A percentile compares a stretch with the other conserved stretches of the same genome.
Evolutionary conservation across 2,797 vertebrate genomes (phyloP).

Genomic region (Artibeus jamaicensis): DNA sequence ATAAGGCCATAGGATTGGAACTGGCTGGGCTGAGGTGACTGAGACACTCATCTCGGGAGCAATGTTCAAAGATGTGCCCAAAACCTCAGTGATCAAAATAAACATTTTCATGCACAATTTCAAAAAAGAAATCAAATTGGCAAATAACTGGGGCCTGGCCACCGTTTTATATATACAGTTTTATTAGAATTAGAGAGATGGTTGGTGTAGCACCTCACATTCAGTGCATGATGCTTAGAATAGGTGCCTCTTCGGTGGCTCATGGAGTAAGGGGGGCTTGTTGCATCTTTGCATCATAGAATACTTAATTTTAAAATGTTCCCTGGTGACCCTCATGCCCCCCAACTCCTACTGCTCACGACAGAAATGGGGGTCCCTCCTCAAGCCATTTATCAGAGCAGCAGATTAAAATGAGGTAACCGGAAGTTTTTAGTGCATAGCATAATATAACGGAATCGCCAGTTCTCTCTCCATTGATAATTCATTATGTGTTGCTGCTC

Average conservation of each 20-base stretch:
- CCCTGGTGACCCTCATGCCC: not conserved
- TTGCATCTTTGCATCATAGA: conserved; percentile 8
- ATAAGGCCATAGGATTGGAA: no score
- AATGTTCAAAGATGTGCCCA: not conserved
- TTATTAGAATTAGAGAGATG: not conserved
- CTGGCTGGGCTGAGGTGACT: not conserved
- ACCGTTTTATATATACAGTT: not conserved
- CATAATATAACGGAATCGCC: conserved; percentile 82
- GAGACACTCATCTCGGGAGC: not conserved
- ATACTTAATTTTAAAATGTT: not conserved
- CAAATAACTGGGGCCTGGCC: not conserved
- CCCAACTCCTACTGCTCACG: not conserved
- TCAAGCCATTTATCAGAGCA: conserved; percentile 79
- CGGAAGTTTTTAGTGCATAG: conserved; percentile 84
- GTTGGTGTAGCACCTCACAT: accelerated
- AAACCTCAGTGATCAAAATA: not conserved
- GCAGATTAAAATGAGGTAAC: conserved; percentile 81
- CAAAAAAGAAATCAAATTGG: not conserved
- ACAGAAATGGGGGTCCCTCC: conserved; percentile 76
- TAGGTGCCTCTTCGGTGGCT: not conserved
- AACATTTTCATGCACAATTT: not conserved
- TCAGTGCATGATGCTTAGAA: not conserved
- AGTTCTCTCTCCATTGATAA: conserved; percentile 85
- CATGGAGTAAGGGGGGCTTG: not conserved
- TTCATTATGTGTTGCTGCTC: conserved; percentile 84